Evolutionary conservation across 2,888 invertebrate genomes (phyloP).

Genomic region (Andrena fulva): DNA sequence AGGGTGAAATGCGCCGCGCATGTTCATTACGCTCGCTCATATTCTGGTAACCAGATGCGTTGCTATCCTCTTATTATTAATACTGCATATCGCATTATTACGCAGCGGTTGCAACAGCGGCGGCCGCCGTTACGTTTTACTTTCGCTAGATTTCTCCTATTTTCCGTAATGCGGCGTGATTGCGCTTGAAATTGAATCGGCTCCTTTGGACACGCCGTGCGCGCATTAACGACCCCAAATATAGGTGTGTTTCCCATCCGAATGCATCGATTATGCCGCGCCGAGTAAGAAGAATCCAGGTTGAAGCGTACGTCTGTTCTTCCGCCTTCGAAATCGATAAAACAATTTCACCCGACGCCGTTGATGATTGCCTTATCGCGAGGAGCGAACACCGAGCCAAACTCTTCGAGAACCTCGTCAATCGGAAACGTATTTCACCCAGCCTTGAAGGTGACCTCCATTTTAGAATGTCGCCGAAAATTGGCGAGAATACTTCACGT

Average conservation of each 20-base stretch:
- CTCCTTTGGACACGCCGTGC: constrained; percentile 51
- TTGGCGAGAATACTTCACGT: too few relatives aligned
- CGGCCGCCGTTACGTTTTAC: constrained; percentile 73
- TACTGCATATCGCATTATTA: constrained; percentile 70
- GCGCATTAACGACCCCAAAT: constrained; percentile 53
- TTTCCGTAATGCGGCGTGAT: constrained; percentile 81
- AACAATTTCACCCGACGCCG: background rate
- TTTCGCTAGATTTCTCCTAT: constrained; percentile 83
- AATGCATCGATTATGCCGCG: constrained; percentile 27
- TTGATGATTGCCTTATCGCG: background rate
- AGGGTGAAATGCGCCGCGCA: constrained; percentile 31
- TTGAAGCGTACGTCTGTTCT: background rate
- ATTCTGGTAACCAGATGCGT: constrained; percentile 32
- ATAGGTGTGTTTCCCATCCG: constrained; percentile 33
- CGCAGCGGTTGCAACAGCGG: constrained; percentile 61
- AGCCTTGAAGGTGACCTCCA: too few relatives aligned
- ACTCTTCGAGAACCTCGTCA: background rate
- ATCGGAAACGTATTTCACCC: background rate
- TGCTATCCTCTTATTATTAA: constrained; percentile 65
- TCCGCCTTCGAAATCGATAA: constrained; percentile 41
- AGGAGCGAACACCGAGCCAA: background rate
- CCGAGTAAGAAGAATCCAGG: constrained; percentile 3
- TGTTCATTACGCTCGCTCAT: constrained; percentile 19
- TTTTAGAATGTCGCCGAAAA: too few relatives aligned
- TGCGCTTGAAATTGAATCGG: constrained; percentile 81